Conservation (phyloP, 2,888 invertebrate genomes). For the Patella caerulea region DNA sequence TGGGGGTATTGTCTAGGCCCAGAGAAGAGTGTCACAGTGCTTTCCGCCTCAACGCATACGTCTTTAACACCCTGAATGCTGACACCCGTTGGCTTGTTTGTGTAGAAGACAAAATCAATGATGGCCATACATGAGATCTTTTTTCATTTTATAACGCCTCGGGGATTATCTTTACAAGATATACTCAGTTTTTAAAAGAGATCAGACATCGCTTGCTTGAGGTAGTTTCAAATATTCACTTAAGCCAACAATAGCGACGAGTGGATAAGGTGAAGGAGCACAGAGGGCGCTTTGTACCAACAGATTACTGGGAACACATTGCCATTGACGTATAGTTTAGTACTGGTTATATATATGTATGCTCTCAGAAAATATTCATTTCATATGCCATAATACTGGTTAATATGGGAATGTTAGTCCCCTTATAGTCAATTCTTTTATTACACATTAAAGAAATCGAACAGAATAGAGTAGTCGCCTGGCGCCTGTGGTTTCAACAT, state of each 20-base stretch:
- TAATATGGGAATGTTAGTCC: background rate
- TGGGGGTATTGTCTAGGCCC: background rate
- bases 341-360: constrained; percentile 6
- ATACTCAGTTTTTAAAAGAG: background rate
- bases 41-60: constrained; percentile 6
- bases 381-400: background rate
- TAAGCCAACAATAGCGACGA: background rate
- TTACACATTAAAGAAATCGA: background rate
- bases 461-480: background rate
- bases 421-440: background rate
- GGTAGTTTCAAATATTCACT: constrained; percentile 9
- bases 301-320: background rate
- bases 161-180: constrained; percentile 16
- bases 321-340: background rate
- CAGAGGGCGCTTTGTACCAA: constrained; percentile 7
- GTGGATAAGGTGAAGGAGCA: background rate
- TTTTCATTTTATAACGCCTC: constrained; percentile 16
- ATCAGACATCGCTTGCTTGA: background rate
- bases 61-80: constrained; percentile 1
- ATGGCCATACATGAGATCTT: constrained; percentile 11
- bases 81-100: constrained; percentile 10
- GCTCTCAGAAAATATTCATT: background rate
- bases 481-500: constrained; percentile 5
- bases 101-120: constrained; percentile 17
- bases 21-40: background rate